Base-by-base conservation (phyloP, 2,797 vertebrate genomes). In the Podarcis lilfordi region DNA sequence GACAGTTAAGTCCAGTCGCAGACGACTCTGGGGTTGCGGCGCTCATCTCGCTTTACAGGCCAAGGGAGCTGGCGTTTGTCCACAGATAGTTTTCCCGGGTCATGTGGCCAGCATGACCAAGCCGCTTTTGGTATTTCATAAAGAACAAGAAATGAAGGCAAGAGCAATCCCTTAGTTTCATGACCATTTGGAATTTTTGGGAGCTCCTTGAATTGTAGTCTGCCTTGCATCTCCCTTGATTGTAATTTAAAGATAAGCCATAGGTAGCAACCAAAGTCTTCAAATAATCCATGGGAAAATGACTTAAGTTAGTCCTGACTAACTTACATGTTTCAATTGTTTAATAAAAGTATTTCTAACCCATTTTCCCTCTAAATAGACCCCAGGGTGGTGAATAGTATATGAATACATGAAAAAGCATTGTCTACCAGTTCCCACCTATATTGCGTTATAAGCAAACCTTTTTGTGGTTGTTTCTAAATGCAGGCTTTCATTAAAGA, bases 401-500 rank as follows among this genome's bases (percentile, higher is more conserved):
- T 32, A 17, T 66, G 11, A 37, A 40, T 81, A 43, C 25, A 59
- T 23, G 59, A 61, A 43, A 43, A 61, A 71, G 43, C 13, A n/a
- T 6, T 80, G 8, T 21, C 9, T n/a, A 1, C 1, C 9, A 32
- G 3, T 64, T 55, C 45, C 25, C 19, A 40, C 55, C 29, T 80
- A 61, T 15, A 5, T 23, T 61, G 13, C 50, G 10, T 45, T 81
- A 40, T 85, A 75, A 23, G 55, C 88, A 5, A 93, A 91, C 35
- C 91, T 90, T 90, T 87, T 89, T 93, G 87, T 92, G 91, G 91
- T 94, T 85, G 84, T 92, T 96, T 94, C 94, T 94, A 89, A 92
- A 95, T 93, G 79, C 93, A 99, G 99, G 94, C 98, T 99, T 95
- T 99, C 99, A 1, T 96, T 99, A 96, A 99, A 98, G 96, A 99